These are phyloP conservation scores for Chalcosyrphus nemorum DNA, from an alignment of 2,888 invertebrate genomes.

Conservation along the genomic window DNA sequence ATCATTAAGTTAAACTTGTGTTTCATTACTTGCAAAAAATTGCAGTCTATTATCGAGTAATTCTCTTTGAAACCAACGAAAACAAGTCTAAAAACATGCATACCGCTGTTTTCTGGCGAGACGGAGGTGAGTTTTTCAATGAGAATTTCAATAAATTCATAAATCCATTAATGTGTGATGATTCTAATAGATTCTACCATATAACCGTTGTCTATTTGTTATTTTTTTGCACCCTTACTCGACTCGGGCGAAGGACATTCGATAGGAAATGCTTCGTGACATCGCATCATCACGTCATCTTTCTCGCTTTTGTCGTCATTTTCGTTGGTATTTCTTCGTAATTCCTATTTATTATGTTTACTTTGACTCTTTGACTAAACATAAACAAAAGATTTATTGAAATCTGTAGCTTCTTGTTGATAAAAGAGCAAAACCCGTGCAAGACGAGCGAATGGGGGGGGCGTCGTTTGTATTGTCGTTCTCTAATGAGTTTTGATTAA, in stretches of 20 bases:
- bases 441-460: background rate
- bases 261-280: too few species aligned
- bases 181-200: conserved; percentile 2
- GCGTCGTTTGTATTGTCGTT: too few species aligned
- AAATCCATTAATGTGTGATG: conserved; percentile 17
- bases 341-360: conserved; percentile 20
- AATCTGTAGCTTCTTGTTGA: background rate
- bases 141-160: background rate
- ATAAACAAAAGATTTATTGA: conserved; percentile 41
- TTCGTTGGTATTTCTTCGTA: background rate
- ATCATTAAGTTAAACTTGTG: conserved; percentile 22
- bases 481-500: background rate
- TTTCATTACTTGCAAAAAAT: background rate
- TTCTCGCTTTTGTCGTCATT: background rate
- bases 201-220: too few species aligned
- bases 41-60: background rate
- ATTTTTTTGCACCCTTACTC: too few species aligned
- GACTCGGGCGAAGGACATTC: too few species aligned
- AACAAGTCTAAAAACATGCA: conserved; percentile 76
- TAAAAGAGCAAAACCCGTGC: too few species aligned
- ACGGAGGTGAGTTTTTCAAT: conserved; percentile 78
- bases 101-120: conserved; percentile 81
- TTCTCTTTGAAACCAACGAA: background rate
- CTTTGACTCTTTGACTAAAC: background rate
- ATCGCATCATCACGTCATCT: background rate